A percentile compares a stretch with the other conserved stretches of the same genome.
phyloP scores from a whole-genome alignment of 2,797 vertebrate species.

The Benthosema pterotum region DNA sequence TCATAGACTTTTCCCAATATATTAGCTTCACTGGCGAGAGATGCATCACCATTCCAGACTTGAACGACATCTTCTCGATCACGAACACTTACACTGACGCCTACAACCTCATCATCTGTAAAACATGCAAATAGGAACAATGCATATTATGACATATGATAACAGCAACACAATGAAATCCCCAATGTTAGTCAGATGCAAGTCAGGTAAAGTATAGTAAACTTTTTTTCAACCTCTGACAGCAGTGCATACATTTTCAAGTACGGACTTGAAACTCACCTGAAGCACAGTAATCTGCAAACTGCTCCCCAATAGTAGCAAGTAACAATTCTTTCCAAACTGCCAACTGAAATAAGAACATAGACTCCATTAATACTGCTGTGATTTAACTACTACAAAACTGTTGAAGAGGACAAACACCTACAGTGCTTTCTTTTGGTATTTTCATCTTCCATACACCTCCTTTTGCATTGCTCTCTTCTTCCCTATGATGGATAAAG shows the following conservation, averaged over 20 bases:
- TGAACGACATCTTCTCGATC: constrained; percentile 91
- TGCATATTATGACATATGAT: no score
- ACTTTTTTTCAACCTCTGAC: background rate
- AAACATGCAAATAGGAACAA: background rate
- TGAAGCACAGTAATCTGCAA: constrained; percentile 86
- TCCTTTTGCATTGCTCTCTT: constrained; percentile 92
- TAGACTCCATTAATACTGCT: background rate
- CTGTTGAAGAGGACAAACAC: constrained; percentile 42
- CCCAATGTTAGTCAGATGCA: no score
- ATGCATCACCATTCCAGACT: constrained; percentile 90
- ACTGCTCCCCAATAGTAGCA: constrained; percentile 91
- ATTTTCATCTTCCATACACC: constrained; percentile 95
- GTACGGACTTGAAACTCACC: constrained; percentile 70
- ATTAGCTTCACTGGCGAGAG: constrained; percentile 84
- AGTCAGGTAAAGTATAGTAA: no score
- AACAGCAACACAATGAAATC: no score
- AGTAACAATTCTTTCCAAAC: constrained; percentile 94
- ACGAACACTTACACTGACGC: constrained; percentile 89
- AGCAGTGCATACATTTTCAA: background rate
- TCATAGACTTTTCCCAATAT: constrained; percentile 88
- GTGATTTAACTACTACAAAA: background rate
- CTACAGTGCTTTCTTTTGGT: constrained; percentile 88
- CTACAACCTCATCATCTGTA: constrained; percentile 91
- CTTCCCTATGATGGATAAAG: constrained; percentile 81
- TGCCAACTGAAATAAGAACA: constrained; percentile 72